Evolutionary conservation across 2,797 vertebrate species (phyloP).

Genomic region (Notolepis coatsorum): DNA sequence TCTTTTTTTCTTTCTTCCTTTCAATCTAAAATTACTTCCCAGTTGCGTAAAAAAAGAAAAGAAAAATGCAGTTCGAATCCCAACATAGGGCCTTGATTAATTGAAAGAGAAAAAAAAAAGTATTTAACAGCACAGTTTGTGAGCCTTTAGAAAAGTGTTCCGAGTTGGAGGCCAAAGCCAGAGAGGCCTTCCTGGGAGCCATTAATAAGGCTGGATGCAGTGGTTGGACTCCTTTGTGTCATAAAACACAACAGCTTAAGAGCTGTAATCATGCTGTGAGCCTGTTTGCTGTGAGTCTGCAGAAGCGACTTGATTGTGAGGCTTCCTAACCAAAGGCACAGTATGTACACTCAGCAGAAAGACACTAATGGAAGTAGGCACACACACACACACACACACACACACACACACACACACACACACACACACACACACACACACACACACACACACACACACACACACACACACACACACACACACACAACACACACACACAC

Average conservation of each 20-base stretch:
- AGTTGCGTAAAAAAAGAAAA: constrained; percentile 23
- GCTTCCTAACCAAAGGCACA: constrained; percentile 17
- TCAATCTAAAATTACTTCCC: constrained; percentile 60
- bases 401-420: constrained; percentile 7
- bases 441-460: constrained; percentile 8
- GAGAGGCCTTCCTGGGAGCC: constrained; percentile 1
- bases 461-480: constrained; percentile 15
- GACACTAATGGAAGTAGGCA: too few species aligned
- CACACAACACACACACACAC: too few species aligned
- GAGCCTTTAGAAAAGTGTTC: constrained; percentile 34
- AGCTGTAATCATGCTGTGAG: constrained; percentile 22
- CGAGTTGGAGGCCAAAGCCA: constrained; percentile 18
- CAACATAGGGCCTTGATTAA: constrained; percentile 48
- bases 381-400: constrained; percentile 2
- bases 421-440: constrained; percentile 14
- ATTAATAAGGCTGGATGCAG: background rate
- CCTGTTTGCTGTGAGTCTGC: constrained; percentile 7
- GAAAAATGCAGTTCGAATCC: constrained; percentile 37
- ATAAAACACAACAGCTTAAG: constrained; percentile 7
- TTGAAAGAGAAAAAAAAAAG: constrained; percentile 40
- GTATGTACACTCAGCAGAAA: constrained; percentile 16
- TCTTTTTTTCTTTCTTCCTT: constrained; percentile 30
- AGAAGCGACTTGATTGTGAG: constrained; percentile 22
- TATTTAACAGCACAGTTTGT: constrained; percentile 47
- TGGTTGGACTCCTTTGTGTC: background rate